Evolutionary conservation across 1,140 invertebrate species (phyloP).

Genomic region (Caenorhabditis inopinata): DNA sequence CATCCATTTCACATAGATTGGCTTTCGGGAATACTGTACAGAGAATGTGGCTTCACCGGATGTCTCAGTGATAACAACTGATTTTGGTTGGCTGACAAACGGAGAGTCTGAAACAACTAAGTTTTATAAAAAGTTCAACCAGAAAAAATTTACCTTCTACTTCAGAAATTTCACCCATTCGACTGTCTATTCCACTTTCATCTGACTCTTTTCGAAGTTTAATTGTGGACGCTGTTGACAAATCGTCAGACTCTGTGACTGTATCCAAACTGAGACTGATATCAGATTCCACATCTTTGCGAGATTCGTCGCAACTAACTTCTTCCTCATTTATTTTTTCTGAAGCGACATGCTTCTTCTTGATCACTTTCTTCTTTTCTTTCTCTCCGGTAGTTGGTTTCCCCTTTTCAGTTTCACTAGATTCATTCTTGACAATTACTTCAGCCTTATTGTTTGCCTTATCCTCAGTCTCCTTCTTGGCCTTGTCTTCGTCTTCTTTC

Average conservation of each 20-base stretch:
- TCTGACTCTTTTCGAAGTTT: not conserved
- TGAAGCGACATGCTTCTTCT: not conserved
- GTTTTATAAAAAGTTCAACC: not conserved
- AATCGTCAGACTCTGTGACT: not conserved
- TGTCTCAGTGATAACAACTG: not conserved
- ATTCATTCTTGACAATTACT: not conserved
- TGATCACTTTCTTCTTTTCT: not conserved
- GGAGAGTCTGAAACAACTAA: conserved; percentile 8
- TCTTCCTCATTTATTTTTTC: not conserved
- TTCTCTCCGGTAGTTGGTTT: not conserved
- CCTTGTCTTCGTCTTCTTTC: not conserved
- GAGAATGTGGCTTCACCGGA: not conserved
- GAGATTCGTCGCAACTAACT: not conserved
- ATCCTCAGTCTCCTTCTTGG: not conserved
- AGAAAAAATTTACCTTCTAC: not conserved
- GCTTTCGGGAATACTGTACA: not conserved
- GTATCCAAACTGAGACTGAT: conserved; percentile 10
- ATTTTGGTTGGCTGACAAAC: not conserved
- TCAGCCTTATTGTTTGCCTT: not conserved
- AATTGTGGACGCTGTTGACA: not conserved
- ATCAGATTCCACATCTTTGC: not conserved
- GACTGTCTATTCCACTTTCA: conserved; percentile 1
- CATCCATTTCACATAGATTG: conserved; percentile 35
- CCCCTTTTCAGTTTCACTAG: not conserved
- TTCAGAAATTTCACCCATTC: not conserved